Percentiles rank a stretch among this genome's conserved stretches.
Evolutionary conservation across 23 tunicate species (phyloP).

Genomic region (Trididemnum miniatum): DNA sequence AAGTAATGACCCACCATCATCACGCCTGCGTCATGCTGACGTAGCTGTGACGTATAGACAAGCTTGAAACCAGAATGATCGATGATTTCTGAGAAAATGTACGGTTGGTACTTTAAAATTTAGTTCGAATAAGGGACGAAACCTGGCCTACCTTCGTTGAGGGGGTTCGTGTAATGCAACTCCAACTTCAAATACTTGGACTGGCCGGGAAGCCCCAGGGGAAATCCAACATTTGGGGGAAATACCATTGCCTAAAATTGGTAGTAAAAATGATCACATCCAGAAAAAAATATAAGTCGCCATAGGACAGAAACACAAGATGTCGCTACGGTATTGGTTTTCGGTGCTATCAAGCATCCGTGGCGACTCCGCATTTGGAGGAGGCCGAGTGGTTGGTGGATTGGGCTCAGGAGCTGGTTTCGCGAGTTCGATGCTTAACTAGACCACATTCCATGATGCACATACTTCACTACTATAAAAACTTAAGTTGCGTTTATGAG

Average conservation of each 20-base stretch:
- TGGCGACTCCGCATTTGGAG: too few species aligned
- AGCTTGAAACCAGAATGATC: constrained; percentile 48
- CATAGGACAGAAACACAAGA: too few species aligned
- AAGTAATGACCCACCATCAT: constrained; percentile 12
- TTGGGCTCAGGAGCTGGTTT: too few species aligned
- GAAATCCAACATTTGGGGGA: constrained; percentile 49
- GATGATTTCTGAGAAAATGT: constrained; percentile 18
- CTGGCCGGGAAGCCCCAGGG: constrained; percentile 32
- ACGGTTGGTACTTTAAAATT: neutral
- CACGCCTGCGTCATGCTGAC: constrained; percentile 46
- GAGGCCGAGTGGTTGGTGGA: too few species aligned
- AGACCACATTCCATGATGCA: too few species aligned
- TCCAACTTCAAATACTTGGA: constrained; percentile 22
- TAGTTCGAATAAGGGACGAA: neutral
- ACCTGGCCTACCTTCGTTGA: neutral
- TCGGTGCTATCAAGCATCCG: too few species aligned
- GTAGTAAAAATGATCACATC: too few species aligned
- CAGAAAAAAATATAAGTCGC: too few species aligned
- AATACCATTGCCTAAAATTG: constrained; percentile 40
- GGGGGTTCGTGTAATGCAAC: constrained; percentile 53
- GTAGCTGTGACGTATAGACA: constrained; percentile 32
- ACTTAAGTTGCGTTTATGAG: too few species aligned
- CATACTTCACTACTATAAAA: too few species aligned
- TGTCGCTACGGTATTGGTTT: too few species aligned
- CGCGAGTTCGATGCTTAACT: too few species aligned